A percentile compares a stretch with the other conserved stretches of the same genome.
These are phyloP conservation scores for Acromyrmex echinatior DNA, from an alignment of 1,140 invertebrate genomes.

Conservation along the genomic window DNA sequence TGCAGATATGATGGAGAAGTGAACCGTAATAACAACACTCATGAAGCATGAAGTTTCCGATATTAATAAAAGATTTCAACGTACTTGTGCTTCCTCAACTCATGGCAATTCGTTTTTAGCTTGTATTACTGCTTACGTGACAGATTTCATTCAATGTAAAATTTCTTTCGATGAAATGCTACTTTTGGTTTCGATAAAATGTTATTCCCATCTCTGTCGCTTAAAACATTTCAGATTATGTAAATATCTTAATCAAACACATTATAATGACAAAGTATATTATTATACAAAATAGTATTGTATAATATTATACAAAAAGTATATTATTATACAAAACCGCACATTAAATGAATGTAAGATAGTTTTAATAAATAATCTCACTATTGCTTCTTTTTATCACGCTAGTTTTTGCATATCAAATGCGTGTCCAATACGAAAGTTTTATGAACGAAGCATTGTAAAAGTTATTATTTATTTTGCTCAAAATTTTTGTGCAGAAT, in stretches of 20 bases:
- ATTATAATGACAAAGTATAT: neutral
- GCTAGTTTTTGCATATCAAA: neutral
- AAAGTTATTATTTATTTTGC: neutral
- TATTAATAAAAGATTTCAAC: slow-evolving; percentile 48
- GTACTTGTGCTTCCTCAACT: neutral
- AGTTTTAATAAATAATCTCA: neutral
- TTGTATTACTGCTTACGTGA: slow-evolving; percentile 30
- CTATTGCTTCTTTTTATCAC: neutral
- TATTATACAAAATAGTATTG: neutral
- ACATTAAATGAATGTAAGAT: neutral
- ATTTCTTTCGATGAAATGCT: slow-evolving; percentile 21
- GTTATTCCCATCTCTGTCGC: neutral
- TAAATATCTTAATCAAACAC: slow-evolving; percentile 3
- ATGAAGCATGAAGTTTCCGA: slow-evolving; percentile 20
- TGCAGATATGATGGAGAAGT: slow-evolving; percentile 10
- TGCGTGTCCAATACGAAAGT: neutral
- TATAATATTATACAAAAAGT: neutral
- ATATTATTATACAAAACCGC: neutral
- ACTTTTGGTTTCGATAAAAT: slow-evolving; percentile 6
- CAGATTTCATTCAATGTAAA: slow-evolving; percentile 32
- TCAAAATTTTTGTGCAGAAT: neutral
- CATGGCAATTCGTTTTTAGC: neutral
- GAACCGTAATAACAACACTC: slow-evolving; percentile 4
- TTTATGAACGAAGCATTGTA: neutral
- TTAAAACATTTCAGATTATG: neutral